Percentiles rank a stretch among this genome's conserved stretches.
Evolutionary conservation across 2,888 invertebrate species (phyloP).

Genomic region (Volucella inflata): DNA sequence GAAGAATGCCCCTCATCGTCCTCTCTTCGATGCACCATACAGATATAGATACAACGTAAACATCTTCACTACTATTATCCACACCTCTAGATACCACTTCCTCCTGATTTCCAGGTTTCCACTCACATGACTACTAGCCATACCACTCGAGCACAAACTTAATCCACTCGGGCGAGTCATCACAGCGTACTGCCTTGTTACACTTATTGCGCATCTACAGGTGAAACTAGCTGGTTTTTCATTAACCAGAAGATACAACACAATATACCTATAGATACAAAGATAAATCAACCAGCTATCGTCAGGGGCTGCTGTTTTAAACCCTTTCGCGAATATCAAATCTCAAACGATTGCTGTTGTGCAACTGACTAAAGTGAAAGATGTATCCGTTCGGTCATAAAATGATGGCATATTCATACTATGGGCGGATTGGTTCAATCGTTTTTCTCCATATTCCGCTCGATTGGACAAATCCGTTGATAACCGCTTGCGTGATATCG

Average conservation of each 20-base stretch:
- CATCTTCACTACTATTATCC: constrained; percentile 35
- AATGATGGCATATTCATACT: constrained; percentile 8
- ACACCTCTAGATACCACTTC: not conserved
- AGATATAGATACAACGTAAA: constrained; percentile 6
- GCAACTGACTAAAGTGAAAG: constrained; percentile 5
- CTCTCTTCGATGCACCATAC: too few relatives aligned
- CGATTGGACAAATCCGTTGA: constrained; percentile 1
- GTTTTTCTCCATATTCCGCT: constrained; percentile 52
- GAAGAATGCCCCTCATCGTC: constrained; percentile 50
- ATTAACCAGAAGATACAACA: constrained; percentile 12
- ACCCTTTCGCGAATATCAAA: constrained; percentile 25
- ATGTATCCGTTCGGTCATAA: constrained; percentile 4
- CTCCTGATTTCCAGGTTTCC: constrained; percentile 27
- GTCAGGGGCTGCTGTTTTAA: too few relatives aligned
- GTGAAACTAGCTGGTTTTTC: constrained; percentile 46
- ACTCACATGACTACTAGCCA: constrained; percentile 33
- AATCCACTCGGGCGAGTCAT: constrained; percentile 46
- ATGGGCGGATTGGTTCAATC: constrained; percentile 66
- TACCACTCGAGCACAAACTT: constrained; percentile 14
- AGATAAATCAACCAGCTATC: not conserved
- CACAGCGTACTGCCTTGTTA: constrained; percentile 14
- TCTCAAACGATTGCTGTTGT: not conserved
- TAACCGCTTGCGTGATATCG: constrained; percentile 34
- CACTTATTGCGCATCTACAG: constrained; percentile 68
- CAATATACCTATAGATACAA: not conserved